phyloP scores from a whole-genome alignment of 2,888 invertebrate species.

The Leptarthrus brevirostris region DNA sequence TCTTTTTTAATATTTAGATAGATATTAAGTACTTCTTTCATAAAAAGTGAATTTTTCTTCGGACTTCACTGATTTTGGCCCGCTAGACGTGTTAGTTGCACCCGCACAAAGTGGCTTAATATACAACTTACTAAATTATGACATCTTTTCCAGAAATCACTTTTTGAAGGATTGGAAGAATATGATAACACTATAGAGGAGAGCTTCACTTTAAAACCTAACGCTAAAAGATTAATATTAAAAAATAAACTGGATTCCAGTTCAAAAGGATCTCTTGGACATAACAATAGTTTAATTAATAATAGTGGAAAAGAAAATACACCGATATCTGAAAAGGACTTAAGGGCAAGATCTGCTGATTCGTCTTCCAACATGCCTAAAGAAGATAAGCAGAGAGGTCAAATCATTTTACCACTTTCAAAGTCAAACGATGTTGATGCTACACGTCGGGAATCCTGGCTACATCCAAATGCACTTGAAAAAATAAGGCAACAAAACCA shows the following conservation, averaged over 20 bases:
- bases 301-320: conserved; percentile 54
- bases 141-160: conserved; percentile 71
- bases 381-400: neutral
- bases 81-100: too few relatives aligned
- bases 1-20: too few relatives aligned
- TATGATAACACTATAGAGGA: conserved; percentile 76
- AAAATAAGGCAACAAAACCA: conserved; percentile 59
- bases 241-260: conserved; percentile 68
- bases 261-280: conserved; percentile 33
- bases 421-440: conserved; percentile 27
- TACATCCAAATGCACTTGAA: conserved; percentile 63
- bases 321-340: conserved; percentile 52
- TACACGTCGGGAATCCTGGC: conserved; percentile 62
- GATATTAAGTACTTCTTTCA: too few relatives aligned
- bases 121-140: too few relatives aligned
- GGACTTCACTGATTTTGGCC: too few relatives aligned
- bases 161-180: conserved; percentile 90
- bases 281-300: conserved; percentile 15
- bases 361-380: neutral
- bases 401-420: neutral
- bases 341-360: neutral
- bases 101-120: too few relatives aligned
- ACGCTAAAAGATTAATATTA: conserved; percentile 80
- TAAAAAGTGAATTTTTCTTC: too few relatives aligned
- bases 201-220: conserved; percentile 71